These are phyloP conservation scores for Chlamydotis undulata DNA, from an alignment of 2,113 vertebrate species.

Conservation along the genomic window DNA sequence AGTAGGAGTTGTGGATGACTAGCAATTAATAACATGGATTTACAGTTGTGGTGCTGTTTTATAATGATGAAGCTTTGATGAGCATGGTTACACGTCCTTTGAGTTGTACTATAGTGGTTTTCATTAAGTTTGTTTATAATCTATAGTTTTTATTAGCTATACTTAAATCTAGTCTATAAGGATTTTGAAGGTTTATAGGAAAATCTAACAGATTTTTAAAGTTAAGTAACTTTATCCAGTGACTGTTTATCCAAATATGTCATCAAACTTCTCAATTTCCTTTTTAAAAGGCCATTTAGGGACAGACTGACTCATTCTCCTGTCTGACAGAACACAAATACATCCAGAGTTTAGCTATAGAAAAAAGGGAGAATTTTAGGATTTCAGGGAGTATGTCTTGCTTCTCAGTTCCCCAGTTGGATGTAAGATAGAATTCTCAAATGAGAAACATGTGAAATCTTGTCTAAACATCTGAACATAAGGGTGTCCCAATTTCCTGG, in stretches of 20 bases:
- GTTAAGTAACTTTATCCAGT: constrained; percentile 67
- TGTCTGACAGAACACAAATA: constrained; percentile 59
- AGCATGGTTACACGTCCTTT: constrained; percentile 34
- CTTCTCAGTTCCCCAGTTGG: constrained; percentile 20
- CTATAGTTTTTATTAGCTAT: constrained; percentile 52
- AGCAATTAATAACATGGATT: constrained; percentile 30
- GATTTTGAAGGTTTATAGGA: constrained; percentile 62
- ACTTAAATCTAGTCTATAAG: constrained; percentile 52
- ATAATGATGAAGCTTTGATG: constrained; percentile 9
- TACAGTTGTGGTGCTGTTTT: background rate
- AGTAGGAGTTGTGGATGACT: background rate
- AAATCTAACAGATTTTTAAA: constrained; percentile 56
- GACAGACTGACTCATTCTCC: constrained; percentile 65
- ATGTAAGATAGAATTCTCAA: constrained; percentile 1
- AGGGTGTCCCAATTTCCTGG: background rate
- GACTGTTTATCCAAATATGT: constrained; percentile 73
- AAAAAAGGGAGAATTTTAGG: constrained; percentile 31
- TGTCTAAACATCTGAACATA: constrained; percentile 10
- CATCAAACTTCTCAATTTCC: constrained; percentile 67
- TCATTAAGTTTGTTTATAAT: constrained; percentile 62
- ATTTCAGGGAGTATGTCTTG: constrained; percentile 38
- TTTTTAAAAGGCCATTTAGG: constrained; percentile 68
- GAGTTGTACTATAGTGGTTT: constrained; percentile 47
- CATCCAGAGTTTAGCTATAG: constrained; percentile 45
- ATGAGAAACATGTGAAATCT: constrained; percentile 20